Percentiles rank a stretch among this genome's conserved stretches.
Conservation (phyloP, 2,797 vertebrate genomes). For the Liparis tanakae region DNA sequence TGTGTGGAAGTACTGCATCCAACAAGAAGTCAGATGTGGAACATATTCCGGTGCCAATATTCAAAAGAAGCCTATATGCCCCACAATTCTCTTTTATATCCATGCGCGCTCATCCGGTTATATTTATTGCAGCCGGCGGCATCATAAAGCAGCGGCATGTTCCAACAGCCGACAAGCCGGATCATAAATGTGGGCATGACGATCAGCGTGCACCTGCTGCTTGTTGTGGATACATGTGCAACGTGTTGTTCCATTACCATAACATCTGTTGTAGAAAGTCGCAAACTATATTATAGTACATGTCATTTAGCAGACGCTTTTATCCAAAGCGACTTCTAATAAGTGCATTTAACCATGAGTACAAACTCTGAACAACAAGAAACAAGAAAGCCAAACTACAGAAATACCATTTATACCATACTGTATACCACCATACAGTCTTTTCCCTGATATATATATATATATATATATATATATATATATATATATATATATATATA, state of each 20-base stretch:
- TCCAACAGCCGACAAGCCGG: slow-evolving; percentile 48
- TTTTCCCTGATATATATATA: neutral
- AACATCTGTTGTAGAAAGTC: neutral
- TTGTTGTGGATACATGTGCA: slow-evolving; percentile 7
- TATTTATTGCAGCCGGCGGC: slow-evolving; percentile 35
- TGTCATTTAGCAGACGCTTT: too few species aligned
- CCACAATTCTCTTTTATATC: slow-evolving; percentile 53
- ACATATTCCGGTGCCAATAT: slow-evolving; percentile 72
- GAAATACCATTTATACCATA: too few species aligned
- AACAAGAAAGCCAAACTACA: too few species aligned
- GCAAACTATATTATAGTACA: neutral
- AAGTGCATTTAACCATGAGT: too few species aligned
- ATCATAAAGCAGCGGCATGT: slow-evolving; percentile 40
- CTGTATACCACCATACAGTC: neutral
- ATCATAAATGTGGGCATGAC: slow-evolving; percentile 19
- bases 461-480: too few species aligned
- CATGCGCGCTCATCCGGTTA: slow-evolving; percentile 45
- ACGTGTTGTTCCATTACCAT: neutral
- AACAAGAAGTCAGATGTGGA: slow-evolving; percentile 64
- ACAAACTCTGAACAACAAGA: too few species aligned
- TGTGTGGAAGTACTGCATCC: slow-evolving; percentile 63
- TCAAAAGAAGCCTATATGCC: slow-evolving; percentile 47
- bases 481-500: too few species aligned
- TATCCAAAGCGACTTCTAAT: too few species aligned
- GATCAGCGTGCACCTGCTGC: neutral